Conservation (phyloP, 2,797 vertebrate species). For the Karalla daura region DNA sequence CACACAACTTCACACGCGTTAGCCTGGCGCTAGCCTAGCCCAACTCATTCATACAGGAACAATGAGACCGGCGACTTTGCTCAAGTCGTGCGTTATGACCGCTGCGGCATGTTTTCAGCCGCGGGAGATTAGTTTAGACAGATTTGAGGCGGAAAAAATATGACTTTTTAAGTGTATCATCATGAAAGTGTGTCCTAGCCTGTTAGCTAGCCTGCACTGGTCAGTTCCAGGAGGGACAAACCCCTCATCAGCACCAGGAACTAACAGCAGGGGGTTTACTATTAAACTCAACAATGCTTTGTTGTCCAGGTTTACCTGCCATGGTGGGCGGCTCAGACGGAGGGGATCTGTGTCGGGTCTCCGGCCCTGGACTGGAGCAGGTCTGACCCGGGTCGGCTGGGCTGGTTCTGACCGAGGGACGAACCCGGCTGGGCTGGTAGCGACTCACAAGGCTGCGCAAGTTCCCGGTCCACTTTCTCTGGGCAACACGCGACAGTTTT, state of each 20-base stretch:
- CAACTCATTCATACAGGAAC: neutral
- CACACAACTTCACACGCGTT: slow-evolving; percentile 58
- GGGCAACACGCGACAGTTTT: neutral
- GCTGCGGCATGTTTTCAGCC: accelerated
- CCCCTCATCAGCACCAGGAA: neutral
- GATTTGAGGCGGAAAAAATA: neutral
- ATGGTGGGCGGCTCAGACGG: slow-evolving; percentile 63
- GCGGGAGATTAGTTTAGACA: neutral
- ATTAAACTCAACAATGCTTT: too few species aligned
- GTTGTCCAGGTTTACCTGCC: slow-evolving; percentile 73
- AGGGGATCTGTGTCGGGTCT: slow-evolving; percentile 50
- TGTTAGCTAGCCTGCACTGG: slow-evolving; percentile 53
- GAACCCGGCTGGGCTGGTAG: slow-evolving; percentile 21
- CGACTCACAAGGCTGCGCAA: neutral
- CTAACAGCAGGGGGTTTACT: too few species aligned
- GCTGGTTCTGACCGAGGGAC: slow-evolving; percentile 61
- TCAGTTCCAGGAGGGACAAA: slow-evolving; percentile 23
- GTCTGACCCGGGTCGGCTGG: slow-evolving; percentile 64
- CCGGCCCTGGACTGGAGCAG: slow-evolving; percentile 63
- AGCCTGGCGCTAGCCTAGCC: slow-evolving; percentile 54
- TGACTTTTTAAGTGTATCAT: slow-evolving; percentile 41
- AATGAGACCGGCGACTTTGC: neutral
- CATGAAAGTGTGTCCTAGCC: slow-evolving; percentile 49
- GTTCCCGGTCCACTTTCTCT: neutral
- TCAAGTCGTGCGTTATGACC: neutral